A percentile compares a stretch with the other conserved stretches of the same genome.
Conservation (phyloP, 2,113 vertebrate species). For the Hippolais icterina region DNA sequence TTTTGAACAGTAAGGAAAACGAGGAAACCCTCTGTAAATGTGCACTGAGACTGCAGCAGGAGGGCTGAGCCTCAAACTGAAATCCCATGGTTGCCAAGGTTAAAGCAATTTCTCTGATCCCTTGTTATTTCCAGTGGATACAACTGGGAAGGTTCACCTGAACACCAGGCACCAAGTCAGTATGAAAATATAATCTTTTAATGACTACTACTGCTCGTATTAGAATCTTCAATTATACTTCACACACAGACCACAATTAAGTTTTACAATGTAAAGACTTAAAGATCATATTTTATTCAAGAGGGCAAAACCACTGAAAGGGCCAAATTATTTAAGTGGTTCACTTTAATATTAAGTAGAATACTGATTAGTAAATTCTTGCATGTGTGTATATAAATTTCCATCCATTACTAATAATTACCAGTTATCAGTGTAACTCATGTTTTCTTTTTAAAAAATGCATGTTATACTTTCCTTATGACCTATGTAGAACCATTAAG, state of each 20-base stretch:
- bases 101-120: background rate
- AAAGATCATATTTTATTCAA: background rate
- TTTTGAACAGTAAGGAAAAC: background rate
- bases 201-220: background rate
- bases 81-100: rapidly evolving
- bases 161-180: background rate
- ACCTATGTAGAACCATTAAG: background rate
- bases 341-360: background rate
- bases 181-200: background rate
- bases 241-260: background rate
- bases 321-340: background rate
- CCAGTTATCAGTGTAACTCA: background rate
- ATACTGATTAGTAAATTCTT: background rate
- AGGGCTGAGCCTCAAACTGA: background rate
- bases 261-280: background rate
- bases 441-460: background rate
- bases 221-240: background rate
- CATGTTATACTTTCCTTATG: background rate
- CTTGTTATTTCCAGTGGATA: background rate
- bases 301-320: background rate
- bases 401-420: background rate
- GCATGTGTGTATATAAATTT: background rate
- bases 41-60: background rate
- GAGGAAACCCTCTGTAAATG: background rate
- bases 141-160: background rate